Conservation (phyloP, 2,113 vertebrate genomes). For the Bombycilla garrulus region DNA sequence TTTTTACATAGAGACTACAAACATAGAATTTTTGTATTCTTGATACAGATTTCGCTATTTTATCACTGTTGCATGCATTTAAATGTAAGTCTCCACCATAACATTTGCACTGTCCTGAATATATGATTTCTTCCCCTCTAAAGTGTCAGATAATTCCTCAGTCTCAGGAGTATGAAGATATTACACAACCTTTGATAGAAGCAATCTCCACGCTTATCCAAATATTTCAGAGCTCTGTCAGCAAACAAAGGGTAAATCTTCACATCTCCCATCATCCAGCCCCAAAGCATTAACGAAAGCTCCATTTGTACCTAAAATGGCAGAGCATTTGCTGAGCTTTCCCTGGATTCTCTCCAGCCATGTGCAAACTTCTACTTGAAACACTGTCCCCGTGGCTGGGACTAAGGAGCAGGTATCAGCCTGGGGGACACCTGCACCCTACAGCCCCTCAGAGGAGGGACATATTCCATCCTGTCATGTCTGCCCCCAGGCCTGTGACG, state of each 20-base stretch:
- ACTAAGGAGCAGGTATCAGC: background rate
- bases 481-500: background rate
- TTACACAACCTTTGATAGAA: background rate
- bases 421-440: background rate
- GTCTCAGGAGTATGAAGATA: background rate
- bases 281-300: background rate
- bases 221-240: background rate
- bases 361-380: background rate
- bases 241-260: background rate
- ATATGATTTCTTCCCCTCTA: background rate
- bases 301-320: background rate
- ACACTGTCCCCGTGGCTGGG: background rate
- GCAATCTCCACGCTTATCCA: background rate
- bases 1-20: background rate
- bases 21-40: background rate
- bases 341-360: background rate
- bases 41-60: background rate
- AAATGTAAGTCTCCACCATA: background rate
- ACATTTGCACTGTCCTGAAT: background rate
- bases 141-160: background rate
- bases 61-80: background rate
- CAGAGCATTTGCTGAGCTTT: background rate
- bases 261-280: background rate
- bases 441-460: background rate
- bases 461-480: fast-evolving